Evolutionary conservation across 1,140 invertebrate genomes (phyloP).

Genomic region (Ceratina japonica): DNA sequence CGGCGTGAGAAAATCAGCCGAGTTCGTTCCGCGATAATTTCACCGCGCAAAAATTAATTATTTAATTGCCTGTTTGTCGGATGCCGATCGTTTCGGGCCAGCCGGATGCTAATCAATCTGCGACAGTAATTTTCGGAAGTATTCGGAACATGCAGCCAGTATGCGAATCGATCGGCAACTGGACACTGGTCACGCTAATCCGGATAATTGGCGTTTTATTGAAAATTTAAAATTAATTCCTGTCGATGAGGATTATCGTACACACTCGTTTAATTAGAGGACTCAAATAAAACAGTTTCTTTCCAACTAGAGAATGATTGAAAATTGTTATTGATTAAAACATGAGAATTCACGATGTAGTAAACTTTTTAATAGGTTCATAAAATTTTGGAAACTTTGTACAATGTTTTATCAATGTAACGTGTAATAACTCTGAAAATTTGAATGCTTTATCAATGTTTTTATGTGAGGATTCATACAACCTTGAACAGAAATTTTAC

Average conservation of each 20-base stretch:
- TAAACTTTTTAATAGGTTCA: too few relatives aligned
- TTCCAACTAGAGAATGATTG: background rate
- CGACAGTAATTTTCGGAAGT: background rate
- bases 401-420: too few relatives aligned
- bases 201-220: background rate
- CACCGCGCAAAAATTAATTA: background rate
- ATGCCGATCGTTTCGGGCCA: background rate
- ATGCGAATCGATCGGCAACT: background rate
- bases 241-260: background rate
- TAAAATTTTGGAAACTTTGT: too few relatives aligned
- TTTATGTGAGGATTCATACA: too few relatives aligned
- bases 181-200: background rate
- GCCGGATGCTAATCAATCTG: background rate
- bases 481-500: too few relatives aligned
- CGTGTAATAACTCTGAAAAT: too few relatives aligned
- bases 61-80: slow-evolving; percentile 6
- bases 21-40: background rate
- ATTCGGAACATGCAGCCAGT: background rate
- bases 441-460: too few relatives aligned
- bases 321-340: too few relatives aligned
- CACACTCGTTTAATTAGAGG: slow-evolving; percentile 7
- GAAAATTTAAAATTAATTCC: slow-evolving; percentile 19
- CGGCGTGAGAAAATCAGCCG: background rate
- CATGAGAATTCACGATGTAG: too few relatives aligned
- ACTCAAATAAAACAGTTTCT: background rate